Evolutionary conservation across 1,140 invertebrate genomes (phyloP), one percentile per base, ranked within the genome.

Genomic region (Liolophura sinensis): DNA sequence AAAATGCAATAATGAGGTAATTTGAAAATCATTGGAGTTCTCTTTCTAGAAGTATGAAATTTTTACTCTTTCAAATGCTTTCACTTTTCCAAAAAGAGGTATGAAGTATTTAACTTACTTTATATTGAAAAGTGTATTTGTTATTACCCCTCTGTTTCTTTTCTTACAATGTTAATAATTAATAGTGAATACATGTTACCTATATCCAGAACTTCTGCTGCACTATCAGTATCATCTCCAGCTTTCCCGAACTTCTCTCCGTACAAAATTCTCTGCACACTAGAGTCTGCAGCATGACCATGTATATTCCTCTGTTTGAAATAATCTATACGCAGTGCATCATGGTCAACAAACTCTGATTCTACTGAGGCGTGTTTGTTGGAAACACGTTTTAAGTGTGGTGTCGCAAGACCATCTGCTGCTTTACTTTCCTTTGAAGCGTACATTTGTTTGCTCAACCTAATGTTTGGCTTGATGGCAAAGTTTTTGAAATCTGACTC

Each of bases 211-310:
- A 59, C 57, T 5, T 12, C 24, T 40, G 31, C 31, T 40, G 31
- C 3, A 9, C 31, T 40, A 40, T 40, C 31, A 5, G 31, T 40
- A 40, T 40, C 31, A 40, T 40, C 24, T 12, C 51, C 51, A 54
- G 51, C 31, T 27, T 18, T 49, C 11, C 31, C 56, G 56, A 49
- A 24, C 40, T 66, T 72, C 6, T 65, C 68, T 25, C 75, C 76
- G 73, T 84, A 84, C 47, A 84, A 59, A 56, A 84, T 64, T 54
- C 56, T 73, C 72, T 84, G 75, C n/a, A 84, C 76, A 4, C 73
- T 77, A 11, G 82, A 84, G 62, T 82, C 77, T 27, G 82, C 77
- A 0, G 81, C 69, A 73, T 82, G 80, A 11, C 81, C 78, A 57
- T 76, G 58, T 4, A 78, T 24, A 69, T 84, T 82, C 25, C 68